Evolutionary conservation across 2,888 invertebrate species (phyloP), one percentile per base, ranked within the genome.

Genomic region (Chrysolina haemoptera): DNA sequence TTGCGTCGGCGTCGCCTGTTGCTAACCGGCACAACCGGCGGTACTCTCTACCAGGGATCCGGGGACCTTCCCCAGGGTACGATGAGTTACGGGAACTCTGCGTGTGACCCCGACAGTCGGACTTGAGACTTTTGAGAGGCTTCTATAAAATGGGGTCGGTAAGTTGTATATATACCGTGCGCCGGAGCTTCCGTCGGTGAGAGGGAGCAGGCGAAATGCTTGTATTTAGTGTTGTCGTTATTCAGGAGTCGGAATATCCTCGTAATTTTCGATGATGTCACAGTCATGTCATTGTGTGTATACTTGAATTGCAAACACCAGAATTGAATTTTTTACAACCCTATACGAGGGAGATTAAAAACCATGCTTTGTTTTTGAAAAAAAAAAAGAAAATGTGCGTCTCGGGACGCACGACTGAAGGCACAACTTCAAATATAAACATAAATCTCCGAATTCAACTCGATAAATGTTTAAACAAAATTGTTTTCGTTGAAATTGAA

Each of bases 1-100:
- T 83, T 84, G 72, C 80, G 76, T 41, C 77, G 78, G 80, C 82
- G 84, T 83, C 82, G 82, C 80, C 80, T 82, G 85, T 84, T 85
- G 86, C 86, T 88, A 84, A 83, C 84, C 86, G 86, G 85, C 70
- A 75, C 82, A 79, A 85, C 85, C 88, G 85, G 86, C 84, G 88
- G 84, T 89, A 89, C 89, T 90, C 85, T 88, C 90, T 89, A 88
- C 86, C 88, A 82, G 82, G 78, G 85, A 87, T 90, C 90, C 89
- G 89, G 87, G 89, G 89, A 89, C 89, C 88, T 89, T 89, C 88
- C 89, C 85, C 89, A 87, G 88, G 89, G 88, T 84, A 67, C 22
- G 20, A 40, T 62, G 82, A 85, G 85, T 87, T 86, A 88, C 85
- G 62, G 81, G 83, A 85, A 87, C 88, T 85, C 87, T 83, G 89